Conservation (phyloP, 1,140 invertebrate species). For the Metaphire vulgaris region DNA sequence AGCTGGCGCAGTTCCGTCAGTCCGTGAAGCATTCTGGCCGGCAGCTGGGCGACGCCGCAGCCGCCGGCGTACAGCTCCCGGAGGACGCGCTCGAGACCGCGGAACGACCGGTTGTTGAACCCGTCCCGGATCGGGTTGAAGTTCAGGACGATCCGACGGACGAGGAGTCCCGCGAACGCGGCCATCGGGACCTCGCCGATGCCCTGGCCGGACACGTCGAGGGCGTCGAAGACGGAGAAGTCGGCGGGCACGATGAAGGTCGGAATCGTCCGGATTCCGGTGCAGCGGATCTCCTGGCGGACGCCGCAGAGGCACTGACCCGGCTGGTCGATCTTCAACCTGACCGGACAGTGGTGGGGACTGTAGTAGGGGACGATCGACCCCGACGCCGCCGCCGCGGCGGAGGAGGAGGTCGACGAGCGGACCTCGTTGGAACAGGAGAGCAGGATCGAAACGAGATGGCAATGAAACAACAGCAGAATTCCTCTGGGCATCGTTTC, state of each 20-base stretch:
- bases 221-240: neutral
- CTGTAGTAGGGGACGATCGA: too few species aligned
- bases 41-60: conserved; percentile 15
- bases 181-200: conserved; percentile 10
- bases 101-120: conserved; percentile 12
- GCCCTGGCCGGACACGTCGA: neutral
- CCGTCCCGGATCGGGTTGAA: conserved; percentile 26
- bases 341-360: neutral
- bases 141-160: conserved; percentile 26
- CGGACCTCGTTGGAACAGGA: too few species aligned
- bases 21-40: conserved; percentile 8
- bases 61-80: conserved; percentile 23
- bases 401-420: too few species aligned
- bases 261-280: neutral
- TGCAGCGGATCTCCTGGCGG: conserved; percentile 6
- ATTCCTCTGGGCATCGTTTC: too few species aligned
- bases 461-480: too few species aligned
- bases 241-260: neutral
- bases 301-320: conserved; percentile 3
- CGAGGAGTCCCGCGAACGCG: conserved; percentile 17
- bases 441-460: too few species aligned
- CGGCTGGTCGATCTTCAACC: neutral
- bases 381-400: too few species aligned
- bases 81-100: conserved; percentile 5
- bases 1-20: conserved; percentile 11